Evolutionary conservation across 2,888 invertebrate genomes (phyloP).

Genomic region (Cheilosia pagana): DNA sequence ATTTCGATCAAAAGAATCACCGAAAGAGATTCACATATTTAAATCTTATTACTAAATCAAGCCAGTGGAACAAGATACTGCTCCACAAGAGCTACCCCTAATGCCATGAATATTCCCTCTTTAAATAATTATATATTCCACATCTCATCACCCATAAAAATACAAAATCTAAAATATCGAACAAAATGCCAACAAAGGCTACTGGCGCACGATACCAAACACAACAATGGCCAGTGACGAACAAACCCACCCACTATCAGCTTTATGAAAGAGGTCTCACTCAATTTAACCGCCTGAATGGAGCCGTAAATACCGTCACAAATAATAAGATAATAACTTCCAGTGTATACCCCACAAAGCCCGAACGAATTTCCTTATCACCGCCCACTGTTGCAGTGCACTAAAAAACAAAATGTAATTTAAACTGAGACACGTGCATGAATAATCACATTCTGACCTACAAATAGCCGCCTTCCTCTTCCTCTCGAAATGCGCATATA

Average conservation of each 20-base stretch:
- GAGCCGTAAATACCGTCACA: constrained; percentile 28
- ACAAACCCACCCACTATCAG: constrained; percentile 1
- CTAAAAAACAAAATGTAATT: not conserved
- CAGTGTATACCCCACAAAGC: not conserved
- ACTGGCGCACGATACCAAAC: no score
- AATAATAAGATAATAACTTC: constrained; percentile 4
- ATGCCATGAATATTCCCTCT: no score
- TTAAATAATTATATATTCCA: no score
- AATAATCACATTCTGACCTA: constrained; percentile 33
- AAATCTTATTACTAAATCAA: no score
- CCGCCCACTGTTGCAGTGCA: not conserved
- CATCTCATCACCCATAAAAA: not conserved
- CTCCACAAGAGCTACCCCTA: no score
- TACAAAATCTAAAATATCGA: no score
- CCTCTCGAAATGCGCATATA: not conserved
- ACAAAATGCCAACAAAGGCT: no score
- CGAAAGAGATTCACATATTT: no score
- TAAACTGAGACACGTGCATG: constrained; percentile 51
- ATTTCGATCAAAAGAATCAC: no score
- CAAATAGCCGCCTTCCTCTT: constrained; percentile 24
- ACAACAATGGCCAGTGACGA: not conserved
- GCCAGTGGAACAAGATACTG: no score
- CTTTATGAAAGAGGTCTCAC: not conserved
- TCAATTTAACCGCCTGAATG: constrained; percentile 8
- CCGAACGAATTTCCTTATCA: constrained; percentile 16